Evolutionary conservation across 2,888 invertebrate species (phyloP).

Genomic region (Xestia c-nigrum): DNA sequence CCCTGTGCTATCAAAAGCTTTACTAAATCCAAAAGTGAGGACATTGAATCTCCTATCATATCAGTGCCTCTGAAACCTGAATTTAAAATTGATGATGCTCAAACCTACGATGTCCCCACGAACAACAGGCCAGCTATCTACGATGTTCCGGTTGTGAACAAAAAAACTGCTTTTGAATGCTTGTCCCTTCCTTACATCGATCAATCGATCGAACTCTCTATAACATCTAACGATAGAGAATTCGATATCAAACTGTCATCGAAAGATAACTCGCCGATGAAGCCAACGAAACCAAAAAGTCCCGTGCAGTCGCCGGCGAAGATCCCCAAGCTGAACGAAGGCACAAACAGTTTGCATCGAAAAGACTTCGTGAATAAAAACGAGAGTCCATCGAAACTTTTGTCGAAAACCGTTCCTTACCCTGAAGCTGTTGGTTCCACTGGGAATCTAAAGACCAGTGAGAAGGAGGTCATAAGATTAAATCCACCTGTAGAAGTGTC

Average conservation of each 20-base stretch:
- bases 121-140: constrained; percentile 87
- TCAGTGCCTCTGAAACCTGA: constrained; percentile 76
- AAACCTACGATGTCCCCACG: constrained; percentile 87
- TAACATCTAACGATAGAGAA: constrained; percentile 88
- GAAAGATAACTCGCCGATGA: constrained; percentile 83
- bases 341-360: constrained; percentile 84
- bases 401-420: constrained; percentile 81
- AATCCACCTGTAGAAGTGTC: constrained; percentile 91
- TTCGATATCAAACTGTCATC: constrained; percentile 86
- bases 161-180: constrained; percentile 87
- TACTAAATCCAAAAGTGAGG: constrained; percentile 73
- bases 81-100: constrained; percentile 81
- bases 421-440: constrained; percentile 85
- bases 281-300: constrained; percentile 73
- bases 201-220: constrained; percentile 88
- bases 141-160: constrained; percentile 83
- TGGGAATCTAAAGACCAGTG: constrained; percentile 84
- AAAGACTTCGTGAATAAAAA: constrained; percentile 80
- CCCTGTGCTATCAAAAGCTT: constrained; percentile 77
- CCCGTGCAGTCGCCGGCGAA: constrained; percentile 79
- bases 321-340: constrained; percentile 76
- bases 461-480: constrained; percentile 87
- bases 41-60: constrained; percentile 70
- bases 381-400: constrained; percentile 78
- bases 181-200: constrained; percentile 87